Evolutionary conservation across 2,113 vertebrate species (phyloP).

Genomic region (Pogonocichla stellata): DNA sequence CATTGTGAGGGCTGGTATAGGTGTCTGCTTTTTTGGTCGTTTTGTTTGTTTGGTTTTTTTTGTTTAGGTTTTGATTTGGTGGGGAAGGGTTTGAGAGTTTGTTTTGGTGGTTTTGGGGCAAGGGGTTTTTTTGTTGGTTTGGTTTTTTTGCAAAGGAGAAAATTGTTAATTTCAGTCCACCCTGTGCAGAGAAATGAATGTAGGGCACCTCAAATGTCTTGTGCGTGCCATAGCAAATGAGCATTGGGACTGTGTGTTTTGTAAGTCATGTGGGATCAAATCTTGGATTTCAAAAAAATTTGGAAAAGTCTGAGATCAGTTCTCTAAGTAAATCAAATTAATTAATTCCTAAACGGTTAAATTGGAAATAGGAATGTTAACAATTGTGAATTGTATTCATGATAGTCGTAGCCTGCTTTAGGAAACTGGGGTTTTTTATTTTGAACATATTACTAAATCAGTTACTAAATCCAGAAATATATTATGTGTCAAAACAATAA

Average conservation of each 20-base stretch:
- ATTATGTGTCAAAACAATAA: neutral
- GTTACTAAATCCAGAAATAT: neutral
- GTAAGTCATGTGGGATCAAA: neutral
- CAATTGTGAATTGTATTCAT: neutral
- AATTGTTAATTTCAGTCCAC: neutral
- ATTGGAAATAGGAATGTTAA: neutral
- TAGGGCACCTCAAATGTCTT: rapidly evolving
- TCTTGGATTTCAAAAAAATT: neutral
- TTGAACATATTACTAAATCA: neutral
- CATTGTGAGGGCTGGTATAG: neutral
- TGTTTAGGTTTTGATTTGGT: neutral
- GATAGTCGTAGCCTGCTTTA: neutral
- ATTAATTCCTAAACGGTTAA: neutral
- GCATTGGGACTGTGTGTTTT: neutral
- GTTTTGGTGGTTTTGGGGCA: neutral
- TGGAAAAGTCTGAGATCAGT: neutral
- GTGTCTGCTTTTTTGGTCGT: neutral
- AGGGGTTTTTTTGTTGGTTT: neutral
- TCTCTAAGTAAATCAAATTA: neutral
- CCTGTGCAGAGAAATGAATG: neutral
- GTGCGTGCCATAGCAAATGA: neutral
- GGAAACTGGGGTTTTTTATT: neutral
- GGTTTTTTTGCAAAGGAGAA: no score
- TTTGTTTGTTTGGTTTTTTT: neutral
- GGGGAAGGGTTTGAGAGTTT: neutral